Conservation (phyloP, 2,888 invertebrate genomes). For the Tricholauxania praeusta region DNA sequence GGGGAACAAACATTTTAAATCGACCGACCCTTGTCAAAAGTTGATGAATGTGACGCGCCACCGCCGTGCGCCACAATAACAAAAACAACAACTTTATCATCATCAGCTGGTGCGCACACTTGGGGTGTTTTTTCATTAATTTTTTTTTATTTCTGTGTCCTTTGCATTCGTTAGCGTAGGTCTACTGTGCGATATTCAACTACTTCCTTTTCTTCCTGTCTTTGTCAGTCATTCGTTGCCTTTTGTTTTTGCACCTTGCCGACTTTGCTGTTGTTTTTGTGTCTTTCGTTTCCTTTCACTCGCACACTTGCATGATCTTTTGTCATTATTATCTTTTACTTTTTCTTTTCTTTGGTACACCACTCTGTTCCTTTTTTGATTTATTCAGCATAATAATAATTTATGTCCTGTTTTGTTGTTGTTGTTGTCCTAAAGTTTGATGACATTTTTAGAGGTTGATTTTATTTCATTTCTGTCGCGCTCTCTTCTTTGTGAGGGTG, state of each 20-base stretch:
- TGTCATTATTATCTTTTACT: too few species aligned
- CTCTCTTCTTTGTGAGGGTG: background rate
- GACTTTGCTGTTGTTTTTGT: too few species aligned
- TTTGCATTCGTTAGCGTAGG: conserved; percentile 10
- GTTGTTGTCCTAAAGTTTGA: conserved; percentile 13
- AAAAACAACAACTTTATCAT: background rate
- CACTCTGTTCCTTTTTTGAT: background rate
- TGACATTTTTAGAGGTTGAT: conserved; percentile 17
- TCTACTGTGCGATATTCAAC: background rate
- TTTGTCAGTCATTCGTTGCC: background rate
- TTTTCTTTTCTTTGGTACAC: too few species aligned
- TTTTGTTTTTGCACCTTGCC: conserved; percentile 8
- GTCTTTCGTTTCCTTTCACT: background rate
- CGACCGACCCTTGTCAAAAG: conserved; percentile 24
- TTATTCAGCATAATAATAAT: background rate
- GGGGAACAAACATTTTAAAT: background rate
- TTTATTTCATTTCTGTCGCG: background rate
- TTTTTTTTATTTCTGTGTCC: conserved; percentile 7
- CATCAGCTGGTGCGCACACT: background rate
- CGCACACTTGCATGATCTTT: too few species aligned
- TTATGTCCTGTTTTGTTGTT: conserved; percentile 10
- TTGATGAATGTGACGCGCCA: conserved; percentile 12
- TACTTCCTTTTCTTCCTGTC: background rate
- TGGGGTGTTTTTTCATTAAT: conserved; percentile 2
- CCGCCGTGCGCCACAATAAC: background rate